Evolutionary conservation across 2,888 invertebrate genomes (phyloP).

Genomic region (Aelia acuminata): DNA sequence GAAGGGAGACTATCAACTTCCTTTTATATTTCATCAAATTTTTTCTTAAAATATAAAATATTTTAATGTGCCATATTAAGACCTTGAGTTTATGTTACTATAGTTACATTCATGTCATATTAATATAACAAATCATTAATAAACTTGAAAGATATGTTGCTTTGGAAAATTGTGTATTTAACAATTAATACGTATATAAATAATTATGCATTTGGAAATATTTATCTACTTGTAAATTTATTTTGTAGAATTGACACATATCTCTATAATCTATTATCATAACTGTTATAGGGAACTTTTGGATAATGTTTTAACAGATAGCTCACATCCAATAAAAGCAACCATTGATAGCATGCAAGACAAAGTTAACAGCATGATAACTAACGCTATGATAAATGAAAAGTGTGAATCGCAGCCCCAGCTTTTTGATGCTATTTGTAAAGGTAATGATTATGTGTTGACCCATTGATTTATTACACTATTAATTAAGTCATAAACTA

Average conservation of each 20-base stretch:
- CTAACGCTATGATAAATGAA: conserved; percentile 45
- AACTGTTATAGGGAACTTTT: conserved; percentile 62
- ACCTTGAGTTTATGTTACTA: no score
- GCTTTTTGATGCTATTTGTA: conserved; percentile 47
- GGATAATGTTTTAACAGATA: conserved; percentile 62
- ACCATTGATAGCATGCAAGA: conserved; percentile 62
- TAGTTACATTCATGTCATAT: no score
- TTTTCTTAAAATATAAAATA: no score
- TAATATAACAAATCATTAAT: no score
- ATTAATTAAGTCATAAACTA: background rate
- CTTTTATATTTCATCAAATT: no score
- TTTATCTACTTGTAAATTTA: no score
- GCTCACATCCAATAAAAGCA: conserved; percentile 62
- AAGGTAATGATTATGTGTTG: conserved; percentile 1
- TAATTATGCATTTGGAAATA: no score
- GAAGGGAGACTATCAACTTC: no score
- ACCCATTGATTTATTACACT: background rate
- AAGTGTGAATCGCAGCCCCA: conserved; percentile 1
- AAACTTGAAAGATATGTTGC: no score
- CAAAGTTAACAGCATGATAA: conserved; percentile 60
- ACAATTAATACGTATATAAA: no score
- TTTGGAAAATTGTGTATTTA: no score
- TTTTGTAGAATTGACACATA: background rate
- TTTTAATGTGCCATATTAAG: no score
- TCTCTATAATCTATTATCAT: background rate